phyloP scores from a whole-genome alignment of 2,113 vertebrate species.

The Piprites chloris region DNA sequence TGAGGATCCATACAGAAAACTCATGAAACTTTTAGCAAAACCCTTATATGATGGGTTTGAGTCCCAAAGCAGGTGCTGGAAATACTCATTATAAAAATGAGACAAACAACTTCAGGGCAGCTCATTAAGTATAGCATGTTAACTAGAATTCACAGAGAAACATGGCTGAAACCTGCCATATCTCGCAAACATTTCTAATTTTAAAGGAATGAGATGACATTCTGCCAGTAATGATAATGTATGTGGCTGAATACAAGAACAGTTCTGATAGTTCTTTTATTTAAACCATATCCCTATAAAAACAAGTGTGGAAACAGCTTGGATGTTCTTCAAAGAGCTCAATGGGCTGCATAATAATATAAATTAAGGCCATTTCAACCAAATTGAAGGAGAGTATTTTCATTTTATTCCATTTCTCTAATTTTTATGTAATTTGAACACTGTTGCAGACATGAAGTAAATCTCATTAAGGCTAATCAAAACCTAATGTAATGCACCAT shows the following conservation, averaged over 20 bases:
- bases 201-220: conserved; percentile 64
- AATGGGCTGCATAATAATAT: conserved; percentile 64
- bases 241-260: conserved; percentile 59
- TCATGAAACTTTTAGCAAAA: not conserved
- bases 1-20: not conserved
- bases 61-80: not conserved
- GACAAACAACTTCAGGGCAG: not conserved
- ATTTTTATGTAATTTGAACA: conserved; percentile 61
- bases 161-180: conserved; percentile 14
- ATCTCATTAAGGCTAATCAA: conserved; percentile 54
- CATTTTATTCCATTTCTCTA: conserved; percentile 44
- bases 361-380: conserved; percentile 65
- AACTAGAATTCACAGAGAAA: conserved; percentile 41
- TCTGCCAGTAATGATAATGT: conserved; percentile 67
- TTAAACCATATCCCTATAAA: conserved; percentile 71
- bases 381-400: conserved; percentile 54
- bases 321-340: conserved; percentile 69
- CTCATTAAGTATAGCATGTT: not conserved
- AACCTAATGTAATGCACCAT: conserved; percentile 39
- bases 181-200: conserved; percentile 47
- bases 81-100: not conserved
- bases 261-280: conserved; percentile 66
- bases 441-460: conserved; percentile 21
- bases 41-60: not conserved
- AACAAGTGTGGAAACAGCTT: conserved; percentile 68